Evolutionary conservation across 2,113 vertebrate genomes (phyloP).

Genomic region (Microcebus griseorufus): DNA sequence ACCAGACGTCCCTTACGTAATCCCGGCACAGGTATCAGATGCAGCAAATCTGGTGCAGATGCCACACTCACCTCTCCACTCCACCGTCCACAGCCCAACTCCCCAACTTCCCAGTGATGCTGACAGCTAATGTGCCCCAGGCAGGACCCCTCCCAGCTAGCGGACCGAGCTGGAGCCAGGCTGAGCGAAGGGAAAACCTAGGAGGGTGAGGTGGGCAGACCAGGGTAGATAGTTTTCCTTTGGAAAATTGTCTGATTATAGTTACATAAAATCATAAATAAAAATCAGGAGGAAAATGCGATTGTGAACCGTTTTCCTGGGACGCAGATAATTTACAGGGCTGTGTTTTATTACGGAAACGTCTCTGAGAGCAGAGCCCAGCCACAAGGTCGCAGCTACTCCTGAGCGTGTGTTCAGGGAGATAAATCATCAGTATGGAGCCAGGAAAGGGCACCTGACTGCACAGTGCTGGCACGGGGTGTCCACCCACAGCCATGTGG

Average conservation of each 20-base stretch:
- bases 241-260: background rate
- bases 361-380: background rate
- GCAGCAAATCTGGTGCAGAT: background rate
- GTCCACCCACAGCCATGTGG: background rate
- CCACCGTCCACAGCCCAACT: background rate
- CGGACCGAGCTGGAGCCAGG: background rate
- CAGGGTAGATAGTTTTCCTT: background rate
- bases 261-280: background rate
- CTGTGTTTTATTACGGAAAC: background rate
- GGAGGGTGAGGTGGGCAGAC: background rate
- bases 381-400: background rate
- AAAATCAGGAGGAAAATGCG: background rate
- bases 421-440: background rate
- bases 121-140: no score
- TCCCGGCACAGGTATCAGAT: background rate
- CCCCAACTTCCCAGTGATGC: background rate
- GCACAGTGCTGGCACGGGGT: background rate
- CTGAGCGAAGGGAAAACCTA: background rate
- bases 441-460: background rate
- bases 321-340: background rate
- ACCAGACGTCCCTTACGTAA: background rate
- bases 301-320: background rate
- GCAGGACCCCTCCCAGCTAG: background rate
- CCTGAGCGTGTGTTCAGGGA: no score
- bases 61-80: background rate